These are phyloP conservation scores for Formica aserva DNA, from an alignment of 2,888 invertebrate genomes.

Conservation along the genomic window DNA sequence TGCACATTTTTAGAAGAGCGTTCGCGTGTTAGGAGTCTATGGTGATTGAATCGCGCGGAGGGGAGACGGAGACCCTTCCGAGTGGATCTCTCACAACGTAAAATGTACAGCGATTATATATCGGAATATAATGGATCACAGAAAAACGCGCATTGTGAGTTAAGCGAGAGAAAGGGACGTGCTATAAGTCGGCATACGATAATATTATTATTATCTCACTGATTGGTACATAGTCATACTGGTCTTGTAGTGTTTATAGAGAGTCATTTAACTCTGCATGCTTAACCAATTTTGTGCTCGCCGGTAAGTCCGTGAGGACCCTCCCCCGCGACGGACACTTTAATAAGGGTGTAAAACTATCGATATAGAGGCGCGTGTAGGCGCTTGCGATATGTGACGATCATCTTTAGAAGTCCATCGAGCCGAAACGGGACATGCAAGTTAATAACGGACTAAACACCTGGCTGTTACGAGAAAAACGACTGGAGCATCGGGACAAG, in stretches of 20 bases:
- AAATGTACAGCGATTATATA: constrained; percentile 45
- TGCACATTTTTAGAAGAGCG: constrained; percentile 71
- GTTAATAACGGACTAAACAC: constrained; percentile 5
- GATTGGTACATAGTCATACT: constrained; percentile 73
- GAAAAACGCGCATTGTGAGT: background rate
- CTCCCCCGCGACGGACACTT: constrained; percentile 63
- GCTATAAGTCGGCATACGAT: constrained; percentile 47
- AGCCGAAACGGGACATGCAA: constrained; percentile 58
- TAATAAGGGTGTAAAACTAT: constrained; percentile 65
- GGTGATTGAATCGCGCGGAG: constrained; percentile 33
- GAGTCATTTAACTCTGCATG: constrained; percentile 78
- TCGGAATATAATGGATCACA: background rate
- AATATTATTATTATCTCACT: constrained; percentile 72
- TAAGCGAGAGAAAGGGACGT: background rate
- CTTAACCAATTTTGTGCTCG: constrained; percentile 77
- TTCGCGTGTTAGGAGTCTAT: constrained; percentile 50
- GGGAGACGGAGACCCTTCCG: background rate
- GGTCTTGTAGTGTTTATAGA: constrained; percentile 66
- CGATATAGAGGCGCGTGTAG: constrained; percentile 61
- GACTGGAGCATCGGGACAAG: constrained; percentile 71
- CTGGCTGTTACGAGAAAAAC: constrained; percentile 57
- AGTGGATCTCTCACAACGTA: background rate
- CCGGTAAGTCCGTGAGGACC: constrained; percentile 69
- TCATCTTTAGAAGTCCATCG: constrained; percentile 70
- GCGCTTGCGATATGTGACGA: constrained; percentile 63